Conservation (phyloP, 1,140 invertebrate species). For the Lordiphosa mommai region DNA sequence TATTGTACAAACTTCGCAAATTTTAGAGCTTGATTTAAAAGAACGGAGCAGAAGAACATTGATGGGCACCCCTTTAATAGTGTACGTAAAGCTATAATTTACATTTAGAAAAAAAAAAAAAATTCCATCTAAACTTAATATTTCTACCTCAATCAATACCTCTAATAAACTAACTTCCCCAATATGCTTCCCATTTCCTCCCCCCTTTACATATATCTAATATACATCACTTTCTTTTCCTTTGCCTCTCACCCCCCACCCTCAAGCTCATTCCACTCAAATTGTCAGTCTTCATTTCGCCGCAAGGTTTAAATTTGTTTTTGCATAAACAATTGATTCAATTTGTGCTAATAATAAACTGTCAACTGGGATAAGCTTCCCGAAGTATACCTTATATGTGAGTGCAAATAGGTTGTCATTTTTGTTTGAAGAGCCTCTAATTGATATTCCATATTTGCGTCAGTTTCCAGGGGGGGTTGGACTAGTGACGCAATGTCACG, state of each 20-base stretch:
- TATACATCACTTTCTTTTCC: background rate
- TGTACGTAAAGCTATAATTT: too few relatives aligned
- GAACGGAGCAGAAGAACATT: too few relatives aligned
- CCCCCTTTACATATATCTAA: too few relatives aligned
- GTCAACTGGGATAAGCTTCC: background rate
- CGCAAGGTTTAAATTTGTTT: conserved; percentile 31
- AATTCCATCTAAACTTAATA: too few relatives aligned
- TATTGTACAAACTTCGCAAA: too few relatives aligned
- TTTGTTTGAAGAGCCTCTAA: background rate
- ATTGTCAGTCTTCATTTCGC: conserved; percentile 45
- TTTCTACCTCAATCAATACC: too few relatives aligned
- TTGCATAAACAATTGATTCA: conserved; percentile 67
- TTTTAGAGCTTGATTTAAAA: too few relatives aligned
- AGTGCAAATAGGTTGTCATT: conserved; percentile 11
- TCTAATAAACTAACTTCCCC: too few relatives aligned
- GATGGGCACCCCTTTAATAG: too few relatives aligned
- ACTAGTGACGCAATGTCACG: conserved; percentile 38
- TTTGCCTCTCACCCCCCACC: background rate
- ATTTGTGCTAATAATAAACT: conserved; percentile 54
- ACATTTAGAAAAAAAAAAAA: too few relatives aligned
- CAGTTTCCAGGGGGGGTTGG: background rate
- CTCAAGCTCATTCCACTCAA: background rate
- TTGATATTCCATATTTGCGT: conserved; percentile 24
- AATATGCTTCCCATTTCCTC: too few relatives aligned
- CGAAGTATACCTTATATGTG: conserved; percentile 1